These are phyloP conservation scores for Colletes gigas DNA, from an alignment of 1,140 invertebrate species.

Conservation along the genomic window DNA sequence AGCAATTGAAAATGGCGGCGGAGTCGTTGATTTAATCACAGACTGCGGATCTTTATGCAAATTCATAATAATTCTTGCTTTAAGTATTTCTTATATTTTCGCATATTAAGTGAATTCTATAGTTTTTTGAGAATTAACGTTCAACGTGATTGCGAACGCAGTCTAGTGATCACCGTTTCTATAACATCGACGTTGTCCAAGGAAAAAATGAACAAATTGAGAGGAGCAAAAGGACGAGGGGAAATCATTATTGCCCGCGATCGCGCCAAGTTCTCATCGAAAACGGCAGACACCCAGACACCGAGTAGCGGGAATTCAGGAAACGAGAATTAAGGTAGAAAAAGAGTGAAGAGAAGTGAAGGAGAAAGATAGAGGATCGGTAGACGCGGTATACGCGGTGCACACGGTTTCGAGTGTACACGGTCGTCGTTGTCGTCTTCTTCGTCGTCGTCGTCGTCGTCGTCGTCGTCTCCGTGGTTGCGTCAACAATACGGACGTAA, in stretches of 20 bases:
- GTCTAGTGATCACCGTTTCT: slow-evolving; percentile 31
- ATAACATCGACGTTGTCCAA: slow-evolving; percentile 3
- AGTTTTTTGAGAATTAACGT: too few species aligned
- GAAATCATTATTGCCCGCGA: slow-evolving; percentile 32
- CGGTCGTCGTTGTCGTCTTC: slow-evolving; percentile 17
- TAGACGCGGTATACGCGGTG: not conserved
- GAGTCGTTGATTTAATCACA: too few species aligned
- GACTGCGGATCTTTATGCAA: too few species aligned
- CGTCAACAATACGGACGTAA: slow-evolving; percentile 52
- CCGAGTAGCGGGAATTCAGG: slow-evolving; percentile 22
- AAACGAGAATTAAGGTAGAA: not conserved
- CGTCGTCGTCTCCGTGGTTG: slow-evolving; percentile 14
- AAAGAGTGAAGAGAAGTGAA: not conserved
- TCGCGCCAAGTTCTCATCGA: slow-evolving; percentile 52
- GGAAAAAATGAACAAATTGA: not conserved
- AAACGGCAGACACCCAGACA: slow-evolving; percentile 16
- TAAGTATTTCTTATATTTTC: too few species aligned
- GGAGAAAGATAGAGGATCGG: not conserved
- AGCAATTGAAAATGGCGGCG: too few species aligned
- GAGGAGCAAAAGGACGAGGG: not conserved
- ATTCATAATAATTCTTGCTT: too few species aligned
- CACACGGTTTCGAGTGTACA: slow-evolving; percentile 4
- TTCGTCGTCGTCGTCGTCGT: not conserved
- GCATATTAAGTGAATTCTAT: too few species aligned
- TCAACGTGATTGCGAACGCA: too few species aligned